Evolutionary conservation across 2,888 invertebrate genomes (phyloP).

Genomic region (Pseudococcus longispinus): DNA sequence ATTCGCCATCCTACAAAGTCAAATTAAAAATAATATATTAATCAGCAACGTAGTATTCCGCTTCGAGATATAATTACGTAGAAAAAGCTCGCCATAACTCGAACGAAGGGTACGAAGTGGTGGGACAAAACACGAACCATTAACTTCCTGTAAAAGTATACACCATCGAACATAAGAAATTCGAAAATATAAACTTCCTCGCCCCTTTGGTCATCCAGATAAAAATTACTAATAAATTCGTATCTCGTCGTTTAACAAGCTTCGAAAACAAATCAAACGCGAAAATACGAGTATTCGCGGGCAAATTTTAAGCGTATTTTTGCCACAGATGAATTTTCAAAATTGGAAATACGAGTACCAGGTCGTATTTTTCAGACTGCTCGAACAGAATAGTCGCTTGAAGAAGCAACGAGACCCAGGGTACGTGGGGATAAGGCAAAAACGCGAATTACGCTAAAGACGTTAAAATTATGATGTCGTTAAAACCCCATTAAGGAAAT

Average conservation of each 20-base stretch:
- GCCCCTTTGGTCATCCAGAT: not conserved
- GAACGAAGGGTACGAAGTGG: not conserved
- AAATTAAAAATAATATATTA: conserved; percentile 46
- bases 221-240: conserved; percentile 40
- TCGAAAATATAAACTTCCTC: not conserved
- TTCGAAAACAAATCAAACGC: conserved; percentile 12
- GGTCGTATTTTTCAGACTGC: not conserved
- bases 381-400: not conserved
- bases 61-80: conserved; percentile 44
- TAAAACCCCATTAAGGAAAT: conserved; percentile 45
- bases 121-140: conserved; percentile 7
- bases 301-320: not conserved
- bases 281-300: not conserved
- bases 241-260: conserved; percentile 8
- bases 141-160: not conserved
- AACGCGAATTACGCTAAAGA: conserved; percentile 23
- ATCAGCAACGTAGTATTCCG: conserved; percentile 47
- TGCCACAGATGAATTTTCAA: not conserved
- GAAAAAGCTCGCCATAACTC: conserved; percentile 1
- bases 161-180: not conserved
- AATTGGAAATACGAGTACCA: not conserved
- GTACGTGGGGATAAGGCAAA: not conserved
- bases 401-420: not conserved
- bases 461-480: conserved; percentile 44
- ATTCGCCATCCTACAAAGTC: not conserved